phyloP scores from a whole-genome alignment of 64 coral and sea anemone genomes.

The Stichodactyla mertensii region DNA sequence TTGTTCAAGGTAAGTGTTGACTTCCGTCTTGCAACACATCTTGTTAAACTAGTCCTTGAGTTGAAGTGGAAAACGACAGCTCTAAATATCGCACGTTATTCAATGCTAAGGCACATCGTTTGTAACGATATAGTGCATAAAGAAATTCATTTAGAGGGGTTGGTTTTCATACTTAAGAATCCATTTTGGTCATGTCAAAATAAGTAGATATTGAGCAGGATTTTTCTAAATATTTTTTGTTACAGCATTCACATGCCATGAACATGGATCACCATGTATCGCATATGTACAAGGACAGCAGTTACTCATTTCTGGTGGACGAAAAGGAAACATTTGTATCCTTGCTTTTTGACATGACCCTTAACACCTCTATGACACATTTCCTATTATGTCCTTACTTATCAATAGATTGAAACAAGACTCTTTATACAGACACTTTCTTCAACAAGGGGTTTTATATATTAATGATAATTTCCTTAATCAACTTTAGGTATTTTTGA shows the following conservation, averaged over 20 bases:
- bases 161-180: too few species aligned
- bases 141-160: too few species aligned
- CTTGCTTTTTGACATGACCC: conserved; percentile 31
- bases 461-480: conserved; percentile 30
- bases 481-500: conserved; percentile 75
- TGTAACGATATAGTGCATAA: too few species aligned
- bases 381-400: background rate
- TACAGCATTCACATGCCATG: conserved; percentile 87
- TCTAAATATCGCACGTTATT: too few species aligned
- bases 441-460: background rate
- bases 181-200: too few species aligned
- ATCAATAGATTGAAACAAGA: background rate
- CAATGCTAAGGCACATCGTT: too few species aligned
- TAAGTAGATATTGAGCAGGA: too few species aligned
- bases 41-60: too few species aligned
- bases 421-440: too few species aligned
- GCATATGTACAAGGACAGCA: conserved; percentile 85
- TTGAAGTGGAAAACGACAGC: too few species aligned
- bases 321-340: conserved; percentile 95
- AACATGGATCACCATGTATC: conserved; percentile 83
- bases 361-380: background rate
- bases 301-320: conserved; percentile 83
- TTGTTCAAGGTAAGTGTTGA: conserved; percentile 71
- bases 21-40: too few species aligned
- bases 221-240: too few species aligned